Conservation (phyloP, 1,140 invertebrate species). For the Pseudobourletiella spinata region DNA sequence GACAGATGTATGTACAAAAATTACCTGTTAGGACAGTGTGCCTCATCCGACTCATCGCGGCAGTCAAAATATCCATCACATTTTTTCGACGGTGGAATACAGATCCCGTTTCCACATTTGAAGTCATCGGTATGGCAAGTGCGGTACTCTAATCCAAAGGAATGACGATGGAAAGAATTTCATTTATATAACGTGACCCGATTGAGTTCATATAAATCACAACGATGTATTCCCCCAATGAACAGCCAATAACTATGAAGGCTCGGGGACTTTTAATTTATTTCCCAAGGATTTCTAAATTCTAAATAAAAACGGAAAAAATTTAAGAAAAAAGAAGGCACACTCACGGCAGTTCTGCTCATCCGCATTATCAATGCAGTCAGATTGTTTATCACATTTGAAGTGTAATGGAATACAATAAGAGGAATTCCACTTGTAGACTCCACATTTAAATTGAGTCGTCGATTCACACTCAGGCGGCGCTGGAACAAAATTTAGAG, state of each 20-base stretch:
- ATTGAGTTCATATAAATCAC: too few relatives aligned
- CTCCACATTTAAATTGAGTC: conserved; percentile 68
- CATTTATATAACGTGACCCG: too few relatives aligned
- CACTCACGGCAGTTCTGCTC: conserved; percentile 90
- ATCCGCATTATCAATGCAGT: conserved; percentile 89
- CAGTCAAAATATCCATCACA: conserved; percentile 86
- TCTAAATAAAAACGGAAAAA: too few relatives aligned
- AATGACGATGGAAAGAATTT: conserved; percentile 1
- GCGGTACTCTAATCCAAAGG: conserved; percentile 56
- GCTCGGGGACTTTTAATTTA: too few relatives aligned
- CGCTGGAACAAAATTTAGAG: conserved; percentile 50
- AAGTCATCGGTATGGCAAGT: conserved; percentile 76
- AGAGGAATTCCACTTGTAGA: conserved; percentile 88
- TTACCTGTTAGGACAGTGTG: conserved; percentile 51
- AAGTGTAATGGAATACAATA: conserved; percentile 84
- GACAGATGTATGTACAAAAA: too few relatives aligned
- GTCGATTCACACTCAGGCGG: conserved; percentile 79
- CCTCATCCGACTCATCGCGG: conserved; percentile 74
- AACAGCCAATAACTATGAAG: too few relatives aligned
- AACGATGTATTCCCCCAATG: too few relatives aligned
- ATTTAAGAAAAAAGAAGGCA: too few relatives aligned
- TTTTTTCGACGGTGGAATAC: conserved; percentile 72
- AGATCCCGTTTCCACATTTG: conserved; percentile 63
- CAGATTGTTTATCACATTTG: conserved; percentile 82
- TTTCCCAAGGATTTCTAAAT: too few relatives aligned